phyloP scores from a whole-genome alignment of 2,888 invertebrate species.

The Microctonus aethiopoides region DNA sequence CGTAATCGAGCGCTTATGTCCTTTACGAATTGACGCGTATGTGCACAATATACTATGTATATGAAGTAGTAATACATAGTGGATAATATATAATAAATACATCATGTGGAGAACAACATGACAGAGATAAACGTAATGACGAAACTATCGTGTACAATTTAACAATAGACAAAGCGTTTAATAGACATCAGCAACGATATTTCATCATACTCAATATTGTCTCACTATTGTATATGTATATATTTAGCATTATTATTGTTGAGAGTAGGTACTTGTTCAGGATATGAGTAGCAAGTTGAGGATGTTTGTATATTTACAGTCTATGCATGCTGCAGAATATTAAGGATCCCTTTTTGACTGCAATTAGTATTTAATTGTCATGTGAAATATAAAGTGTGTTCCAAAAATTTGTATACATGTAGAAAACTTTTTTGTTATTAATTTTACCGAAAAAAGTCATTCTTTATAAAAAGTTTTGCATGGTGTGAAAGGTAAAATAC shows the following conservation, averaged over 20 bases:
- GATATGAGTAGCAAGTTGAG: background rate
- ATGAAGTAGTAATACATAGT: background rate
- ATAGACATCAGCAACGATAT: constrained; percentile 40
- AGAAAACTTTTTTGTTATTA: no score
- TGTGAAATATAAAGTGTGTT: no score
- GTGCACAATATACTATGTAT: background rate
- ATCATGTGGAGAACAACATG: background rate
- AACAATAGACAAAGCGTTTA: constrained; percentile 34
- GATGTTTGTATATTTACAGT: background rate
- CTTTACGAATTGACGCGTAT: constrained; percentile 16
- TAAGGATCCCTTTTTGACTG: no score
- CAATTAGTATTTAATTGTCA: no score
- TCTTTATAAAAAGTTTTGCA: no score
- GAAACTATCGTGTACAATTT: background rate
- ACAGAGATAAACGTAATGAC: background rate
- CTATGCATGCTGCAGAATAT: background rate
- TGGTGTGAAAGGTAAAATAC: no score
- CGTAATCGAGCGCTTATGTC: constrained; percentile 35
- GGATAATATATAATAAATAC: background rate
- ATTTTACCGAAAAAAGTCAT: no score
- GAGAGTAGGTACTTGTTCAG: background rate
- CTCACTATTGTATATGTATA: constrained; percentile 45
- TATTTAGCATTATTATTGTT: background rate
- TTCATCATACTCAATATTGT: constrained; percentile 52
- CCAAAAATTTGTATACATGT: no score